Evolutionary conservation across 2,113 vertebrate genomes (phyloP).

Genomic region (Sciurus niger): DNA sequence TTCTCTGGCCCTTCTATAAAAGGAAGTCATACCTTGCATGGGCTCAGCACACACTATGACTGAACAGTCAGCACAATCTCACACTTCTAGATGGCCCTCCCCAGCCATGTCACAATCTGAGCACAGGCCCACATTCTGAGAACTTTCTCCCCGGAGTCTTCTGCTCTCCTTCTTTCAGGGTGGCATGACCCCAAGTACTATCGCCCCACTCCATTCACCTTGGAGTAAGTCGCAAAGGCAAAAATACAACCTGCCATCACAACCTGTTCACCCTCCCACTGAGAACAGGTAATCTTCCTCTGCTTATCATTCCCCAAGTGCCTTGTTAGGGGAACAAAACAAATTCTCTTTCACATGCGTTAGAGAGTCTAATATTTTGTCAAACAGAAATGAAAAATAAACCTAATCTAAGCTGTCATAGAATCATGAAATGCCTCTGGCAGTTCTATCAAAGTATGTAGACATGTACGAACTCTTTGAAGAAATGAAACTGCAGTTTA

Average conservation of each 20-base stretch:
- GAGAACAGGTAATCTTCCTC: neutral
- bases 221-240: neutral
- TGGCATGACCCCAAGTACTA: neutral
- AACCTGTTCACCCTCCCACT: neutral
- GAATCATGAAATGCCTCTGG: constrained; percentile 86
- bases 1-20: neutral
- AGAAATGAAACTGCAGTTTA: constrained; percentile 89
- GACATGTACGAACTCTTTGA: constrained; percentile 86
- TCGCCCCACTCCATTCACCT: neutral
- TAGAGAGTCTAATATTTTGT: constrained; percentile 84
- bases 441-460: constrained; percentile 85
- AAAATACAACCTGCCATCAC: neutral
- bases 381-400: constrained; percentile 87
- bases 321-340: constrained; percentile 61
- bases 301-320: constrained; percentile 2
- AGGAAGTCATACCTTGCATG: neutral
- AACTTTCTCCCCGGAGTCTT: neutral
- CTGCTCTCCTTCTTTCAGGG: neutral
- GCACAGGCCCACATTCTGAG: constrained; percentile 7
- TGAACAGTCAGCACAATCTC: neutral
- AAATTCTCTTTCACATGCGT: constrained; percentile 25
- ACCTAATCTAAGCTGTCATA: constrained; percentile 84
- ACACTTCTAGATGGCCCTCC: neutral
- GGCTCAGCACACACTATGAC: neutral
- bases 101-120: neutral